phyloP scores from a whole-genome alignment of 2,888 invertebrate species.

The Oxyscelio sp. region DNA sequence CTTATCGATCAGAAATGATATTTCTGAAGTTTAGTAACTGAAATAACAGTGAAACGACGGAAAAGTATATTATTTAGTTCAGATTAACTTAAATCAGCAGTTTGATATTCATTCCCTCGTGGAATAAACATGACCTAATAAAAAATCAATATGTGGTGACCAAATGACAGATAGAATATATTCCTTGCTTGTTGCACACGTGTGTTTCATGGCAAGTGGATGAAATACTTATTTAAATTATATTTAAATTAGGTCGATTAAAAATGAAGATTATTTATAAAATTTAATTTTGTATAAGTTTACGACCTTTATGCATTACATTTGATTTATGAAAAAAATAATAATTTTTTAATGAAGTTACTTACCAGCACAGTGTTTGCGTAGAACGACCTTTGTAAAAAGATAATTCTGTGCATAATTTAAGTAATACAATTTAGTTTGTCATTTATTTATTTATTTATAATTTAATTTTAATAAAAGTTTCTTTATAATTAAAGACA shows the following conservation, averaged over 20 bases:
- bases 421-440: too few species aligned
- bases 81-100: constrained; percentile 30
- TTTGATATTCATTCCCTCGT: constrained; percentile 22
- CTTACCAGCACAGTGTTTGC: too few species aligned
- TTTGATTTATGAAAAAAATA: neutral
- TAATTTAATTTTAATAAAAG: too few species aligned
- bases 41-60: constrained; percentile 20
- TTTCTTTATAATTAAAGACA: too few species aligned
- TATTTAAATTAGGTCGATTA: neutral
- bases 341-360: neutral
- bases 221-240: neutral
- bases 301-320: neutral
- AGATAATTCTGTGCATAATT: too few species aligned
- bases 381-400: too few species aligned
- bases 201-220: neutral
- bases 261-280: neutral
- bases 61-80: constrained; percentile 13
- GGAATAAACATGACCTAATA: constrained; percentile 53
- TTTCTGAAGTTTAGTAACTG: constrained; percentile 4
- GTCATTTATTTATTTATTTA: too few species aligned
- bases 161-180: constrained; percentile 9
- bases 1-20: constrained; percentile 39
- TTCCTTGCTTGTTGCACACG: neutral
- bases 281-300: neutral
- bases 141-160: constrained; percentile 37